A percentile compares a stretch with the other conserved stretches of the same genome.
Evolutionary conservation across 2,888 invertebrate species (phyloP).

Genomic region (Cinara cedri): DNA sequence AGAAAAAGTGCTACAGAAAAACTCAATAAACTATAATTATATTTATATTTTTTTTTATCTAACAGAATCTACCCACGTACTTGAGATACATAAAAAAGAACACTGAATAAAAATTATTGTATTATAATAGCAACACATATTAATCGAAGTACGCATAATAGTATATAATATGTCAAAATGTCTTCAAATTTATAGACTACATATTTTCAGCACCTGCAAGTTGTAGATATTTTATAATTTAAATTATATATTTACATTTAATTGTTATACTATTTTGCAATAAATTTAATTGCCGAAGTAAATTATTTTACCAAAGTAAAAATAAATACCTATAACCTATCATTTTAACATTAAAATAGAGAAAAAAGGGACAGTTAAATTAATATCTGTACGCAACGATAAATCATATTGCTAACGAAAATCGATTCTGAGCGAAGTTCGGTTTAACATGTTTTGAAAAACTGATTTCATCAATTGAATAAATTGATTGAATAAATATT

Average conservation of each 20-base stretch:
- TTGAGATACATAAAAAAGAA: slow-evolving; percentile 24
- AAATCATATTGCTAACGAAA: too few species aligned
- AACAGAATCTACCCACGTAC: slow-evolving; percentile 41
- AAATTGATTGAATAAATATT: too few species aligned
- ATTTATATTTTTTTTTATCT: slow-evolving; percentile 5
- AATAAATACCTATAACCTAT: too few species aligned
- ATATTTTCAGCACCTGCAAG: background rate
- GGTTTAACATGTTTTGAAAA: too few species aligned
- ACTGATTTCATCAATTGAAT: too few species aligned
- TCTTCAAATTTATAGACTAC: background rate
- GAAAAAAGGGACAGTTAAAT: too few species aligned
- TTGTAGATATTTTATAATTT: background rate
- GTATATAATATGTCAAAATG: background rate
- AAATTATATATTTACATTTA: background rate
- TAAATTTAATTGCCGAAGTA: too few species aligned
- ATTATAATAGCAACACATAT: slow-evolving; percentile 15
- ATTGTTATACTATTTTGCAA: background rate
- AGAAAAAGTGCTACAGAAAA: slow-evolving; percentile 35
- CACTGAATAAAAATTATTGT: slow-evolving; percentile 19
- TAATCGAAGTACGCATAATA: background rate
- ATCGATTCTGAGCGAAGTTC: too few species aligned
- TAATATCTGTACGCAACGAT: too few species aligned
- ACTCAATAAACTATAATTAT: slow-evolving; percentile 51
- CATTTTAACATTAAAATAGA: too few species aligned
- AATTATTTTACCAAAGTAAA: background rate